These are phyloP conservation scores for Choristoneura rosaceana DNA, from an alignment of 2,888 invertebrate species.

Conservation along the genomic window DNA sequence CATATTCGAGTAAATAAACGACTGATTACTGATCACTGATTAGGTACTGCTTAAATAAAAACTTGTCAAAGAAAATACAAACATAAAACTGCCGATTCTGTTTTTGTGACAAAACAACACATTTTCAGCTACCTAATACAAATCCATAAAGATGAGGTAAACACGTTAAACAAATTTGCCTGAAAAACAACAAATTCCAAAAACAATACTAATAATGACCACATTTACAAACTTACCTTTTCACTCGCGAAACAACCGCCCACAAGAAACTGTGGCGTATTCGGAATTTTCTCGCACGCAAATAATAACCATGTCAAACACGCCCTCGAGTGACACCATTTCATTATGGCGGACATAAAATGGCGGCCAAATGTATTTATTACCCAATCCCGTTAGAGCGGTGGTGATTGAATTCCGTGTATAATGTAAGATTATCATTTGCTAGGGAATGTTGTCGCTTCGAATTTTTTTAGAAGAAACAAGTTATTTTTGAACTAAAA, in stretches of 20 bases:
- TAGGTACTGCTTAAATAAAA: too few relatives aligned
- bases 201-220: conserved; percentile 6
- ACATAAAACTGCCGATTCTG: too few relatives aligned
- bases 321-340: conserved; percentile 32
- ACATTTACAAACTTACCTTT: neutral
- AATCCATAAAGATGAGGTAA: neutral
- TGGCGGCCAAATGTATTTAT: conserved; percentile 30
- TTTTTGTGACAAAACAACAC: neutral
- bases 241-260: neutral
- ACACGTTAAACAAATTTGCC: neutral
- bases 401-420: conserved; percentile 31
- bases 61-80: too few relatives aligned
- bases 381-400: conserved; percentile 24
- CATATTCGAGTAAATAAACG: too few relatives aligned
- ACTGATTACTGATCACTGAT: too few relatives aligned
- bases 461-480: neutral
- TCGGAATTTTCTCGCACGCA: neutral
- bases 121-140: neutral
- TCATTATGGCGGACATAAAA: conserved; percentile 32
- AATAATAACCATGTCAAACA: conserved; percentile 16
- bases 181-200: conserved; percentile 1
- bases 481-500: neutral
- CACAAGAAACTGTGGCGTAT: neutral
- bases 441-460: conserved; percentile 12
- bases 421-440: conserved; percentile 27